A percentile compares a stretch with the other conserved stretches of the same genome.
Evolutionary conservation across 1,140 invertebrate genomes (phyloP).

Genomic region (Drosophila nigrodunni): DNA sequence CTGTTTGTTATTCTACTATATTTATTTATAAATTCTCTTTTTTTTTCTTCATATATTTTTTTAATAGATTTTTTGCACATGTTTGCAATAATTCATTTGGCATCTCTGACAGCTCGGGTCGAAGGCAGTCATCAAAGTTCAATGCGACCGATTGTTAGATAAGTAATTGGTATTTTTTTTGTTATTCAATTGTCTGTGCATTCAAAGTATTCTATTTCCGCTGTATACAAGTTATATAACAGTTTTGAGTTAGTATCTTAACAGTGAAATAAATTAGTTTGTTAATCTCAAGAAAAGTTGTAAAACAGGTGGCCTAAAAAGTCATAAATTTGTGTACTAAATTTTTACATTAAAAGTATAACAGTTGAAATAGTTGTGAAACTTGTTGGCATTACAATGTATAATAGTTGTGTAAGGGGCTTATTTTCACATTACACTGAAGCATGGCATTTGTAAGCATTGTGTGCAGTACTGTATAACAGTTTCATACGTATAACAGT

Average conservation of each 20-base stretch:
- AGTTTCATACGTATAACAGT: background rate
- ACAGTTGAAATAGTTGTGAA: too few relatives aligned
- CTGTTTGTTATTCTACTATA: slow-evolving; percentile 10
- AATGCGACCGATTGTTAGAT: slow-evolving; percentile 20
- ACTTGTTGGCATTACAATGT: too few relatives aligned
- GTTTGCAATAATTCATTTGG: slow-evolving; percentile 72
- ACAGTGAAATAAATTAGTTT: too few relatives aligned
- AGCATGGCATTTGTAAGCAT: background rate
- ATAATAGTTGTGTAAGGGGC: background rate
- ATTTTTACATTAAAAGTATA: too few relatives aligned
- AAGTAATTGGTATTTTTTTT: slow-evolving; percentile 1
- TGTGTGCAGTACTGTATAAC: background rate
- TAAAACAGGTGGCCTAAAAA: too few relatives aligned
- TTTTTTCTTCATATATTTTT: slow-evolving; percentile 54
- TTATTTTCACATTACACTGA: too few relatives aligned
- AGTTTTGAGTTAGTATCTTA: background rate
- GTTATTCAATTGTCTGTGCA: slow-evolving; percentile 4
- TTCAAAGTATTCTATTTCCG: background rate
- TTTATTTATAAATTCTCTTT: slow-evolving; percentile 1
- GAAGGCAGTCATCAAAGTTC: slow-evolving; percentile 24
- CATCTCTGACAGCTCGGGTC: slow-evolving; percentile 57
- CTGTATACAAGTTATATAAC: slow-evolving; percentile 10
- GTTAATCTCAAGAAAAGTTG: too few relatives aligned
- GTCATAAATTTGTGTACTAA: too few relatives aligned
- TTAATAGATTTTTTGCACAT: slow-evolving; percentile 79